Conservation (phyloP, 2,113 vertebrate species). For the Hirundichthys speculiger region DNA sequence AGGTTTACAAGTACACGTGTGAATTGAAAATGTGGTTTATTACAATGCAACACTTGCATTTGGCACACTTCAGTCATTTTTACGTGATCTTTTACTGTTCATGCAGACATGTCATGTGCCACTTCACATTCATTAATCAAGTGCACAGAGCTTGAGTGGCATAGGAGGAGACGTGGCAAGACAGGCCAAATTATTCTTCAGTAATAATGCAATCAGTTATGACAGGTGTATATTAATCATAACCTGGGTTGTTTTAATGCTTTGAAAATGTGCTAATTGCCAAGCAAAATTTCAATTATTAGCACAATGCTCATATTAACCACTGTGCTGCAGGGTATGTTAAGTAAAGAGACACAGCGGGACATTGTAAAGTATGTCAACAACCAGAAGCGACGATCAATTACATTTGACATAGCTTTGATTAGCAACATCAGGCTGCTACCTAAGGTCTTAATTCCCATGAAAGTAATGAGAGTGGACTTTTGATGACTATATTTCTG, state of each 20-base stretch:
- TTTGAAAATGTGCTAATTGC: slow-evolving; percentile 62
- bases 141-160: slow-evolving; percentile 39
- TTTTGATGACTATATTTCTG: too few species aligned
- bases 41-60: not conserved
- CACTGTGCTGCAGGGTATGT: not conserved
- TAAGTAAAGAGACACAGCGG: too few species aligned
- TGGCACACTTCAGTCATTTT: slow-evolving; percentile 9
- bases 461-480: too few species aligned
- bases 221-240: slow-evolving; percentile 74
- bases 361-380: too few species aligned
- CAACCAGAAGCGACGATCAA: too few species aligned
- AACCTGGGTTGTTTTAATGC: slow-evolving; percentile 39
- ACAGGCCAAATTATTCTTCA: slow-evolving; percentile 64
- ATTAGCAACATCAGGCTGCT: too few species aligned
- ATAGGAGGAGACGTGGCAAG: slow-evolving; percentile 39
- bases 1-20: not conserved
- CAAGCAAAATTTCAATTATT: slow-evolving; percentile 60
- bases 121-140: slow-evolving; percentile 40
- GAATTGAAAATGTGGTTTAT: not conserved
- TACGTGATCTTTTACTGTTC: slow-evolving; percentile 24
- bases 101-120: slow-evolving; percentile 9
- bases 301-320: slow-evolving; percentile 37
- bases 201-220: slow-evolving; percentile 68
- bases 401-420: too few species aligned
- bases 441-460: too few species aligned